Percentiles rank a stretch among this genome's conserved stretches.
phyloP scores from a whole-genome alignment of 2,113 vertebrate species.

The Antechinus flavipes region DNA sequence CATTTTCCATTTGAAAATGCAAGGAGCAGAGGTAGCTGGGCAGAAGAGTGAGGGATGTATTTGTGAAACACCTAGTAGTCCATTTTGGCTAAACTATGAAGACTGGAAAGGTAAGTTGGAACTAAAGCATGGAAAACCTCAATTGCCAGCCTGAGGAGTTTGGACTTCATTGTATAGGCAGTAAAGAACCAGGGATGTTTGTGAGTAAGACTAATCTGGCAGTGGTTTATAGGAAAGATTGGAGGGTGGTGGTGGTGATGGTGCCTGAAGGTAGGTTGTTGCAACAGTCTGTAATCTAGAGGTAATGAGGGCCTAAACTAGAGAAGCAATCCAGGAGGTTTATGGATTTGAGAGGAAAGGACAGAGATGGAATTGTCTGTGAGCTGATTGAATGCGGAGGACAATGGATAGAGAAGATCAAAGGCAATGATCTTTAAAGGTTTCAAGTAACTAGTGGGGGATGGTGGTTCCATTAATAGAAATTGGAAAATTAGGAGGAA shows the following conservation, averaged over 20 bases:
- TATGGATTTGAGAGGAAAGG: not conserved
- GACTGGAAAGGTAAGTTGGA: not conserved
- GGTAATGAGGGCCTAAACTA: not conserved
- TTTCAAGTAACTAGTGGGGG: not conserved
- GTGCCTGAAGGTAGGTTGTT: not conserved
- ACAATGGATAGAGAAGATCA: not conserved
- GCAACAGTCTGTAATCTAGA: not conserved
- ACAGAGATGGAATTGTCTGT: not conserved
- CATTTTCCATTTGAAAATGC: not conserved
- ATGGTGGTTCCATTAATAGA: not conserved
- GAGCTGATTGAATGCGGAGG: not conserved
- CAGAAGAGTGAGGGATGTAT: not conserved
- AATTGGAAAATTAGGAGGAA: not conserved
- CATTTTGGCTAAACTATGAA: not conserved
- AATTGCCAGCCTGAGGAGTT: not conserved
- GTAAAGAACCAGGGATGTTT: not conserved
- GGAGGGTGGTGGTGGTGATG: not conserved
- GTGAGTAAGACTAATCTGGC: not conserved
- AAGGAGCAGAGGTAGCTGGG: not conserved
- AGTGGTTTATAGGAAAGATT: not conserved
- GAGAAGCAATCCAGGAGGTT: not conserved
- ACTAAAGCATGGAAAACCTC: not conserved
- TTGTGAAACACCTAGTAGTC: not conserved
- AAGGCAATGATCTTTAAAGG: not conserved
- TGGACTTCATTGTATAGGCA: not conserved